Conservation (phyloP, 2,888 invertebrate species). For the Ophion ventricosus region DNA sequence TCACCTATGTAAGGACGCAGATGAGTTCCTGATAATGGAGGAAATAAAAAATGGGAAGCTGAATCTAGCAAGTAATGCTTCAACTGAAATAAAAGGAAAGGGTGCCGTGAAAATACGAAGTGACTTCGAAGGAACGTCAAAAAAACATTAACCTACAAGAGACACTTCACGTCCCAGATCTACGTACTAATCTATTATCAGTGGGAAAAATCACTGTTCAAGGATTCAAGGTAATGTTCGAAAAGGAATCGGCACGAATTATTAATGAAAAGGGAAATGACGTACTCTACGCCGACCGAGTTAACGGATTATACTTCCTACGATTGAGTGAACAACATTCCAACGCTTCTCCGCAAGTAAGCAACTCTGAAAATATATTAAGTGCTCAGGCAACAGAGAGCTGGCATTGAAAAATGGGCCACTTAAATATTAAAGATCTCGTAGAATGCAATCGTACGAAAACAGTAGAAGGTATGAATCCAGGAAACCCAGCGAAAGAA, state of each 20-base stretch:
- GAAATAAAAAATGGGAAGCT: neutral
- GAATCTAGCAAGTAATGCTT: neutral
- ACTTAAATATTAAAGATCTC: constrained; percentile 2
- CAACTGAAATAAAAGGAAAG: neutral
- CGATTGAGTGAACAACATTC: neutral
- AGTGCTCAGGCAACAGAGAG: neutral
- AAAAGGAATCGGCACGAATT: neutral
- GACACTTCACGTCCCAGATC: neutral
- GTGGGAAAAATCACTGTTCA: neutral
- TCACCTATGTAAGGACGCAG: neutral
- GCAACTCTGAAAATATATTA: neutral
- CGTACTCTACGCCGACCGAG: neutral
- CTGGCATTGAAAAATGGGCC: constrained; percentile 10
- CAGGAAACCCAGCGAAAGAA: neutral
- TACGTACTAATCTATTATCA: neutral
- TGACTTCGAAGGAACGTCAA: neutral
- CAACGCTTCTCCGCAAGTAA: too few relatives aligned
- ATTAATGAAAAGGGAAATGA: neutral
- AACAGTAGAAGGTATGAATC: neutral
- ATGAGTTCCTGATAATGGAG: neutral
- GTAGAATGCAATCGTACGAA: neutral
- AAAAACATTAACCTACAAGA: neutral
- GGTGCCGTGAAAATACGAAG: neutral
- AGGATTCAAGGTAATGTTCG: neutral
- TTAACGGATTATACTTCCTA: neutral